Base-by-base conservation (phyloP, 2,113 vertebrate genomes). In the Spizaetus ornatus region DNA sequence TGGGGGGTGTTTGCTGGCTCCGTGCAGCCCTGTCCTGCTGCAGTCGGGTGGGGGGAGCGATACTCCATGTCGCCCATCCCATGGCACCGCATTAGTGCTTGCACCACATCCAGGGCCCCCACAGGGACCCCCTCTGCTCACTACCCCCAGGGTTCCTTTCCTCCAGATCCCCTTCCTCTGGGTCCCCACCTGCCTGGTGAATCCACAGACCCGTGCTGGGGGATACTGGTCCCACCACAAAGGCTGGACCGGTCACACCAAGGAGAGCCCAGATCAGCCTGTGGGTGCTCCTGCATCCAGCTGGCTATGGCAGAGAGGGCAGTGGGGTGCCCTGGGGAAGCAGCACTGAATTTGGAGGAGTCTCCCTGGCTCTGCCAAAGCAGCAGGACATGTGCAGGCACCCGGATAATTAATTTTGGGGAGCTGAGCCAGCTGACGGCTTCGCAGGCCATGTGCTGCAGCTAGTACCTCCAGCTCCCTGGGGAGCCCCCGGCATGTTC, bases 61-160 rank as follows among this genome's bases (percentile, higher is more conserved):
- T 32, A 56, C 40, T 42, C 40, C 7, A 0, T 38, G 22, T 25
- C 4, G 2, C 47, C 71, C 55, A 32, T 15, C 47, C 55, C 9
- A 0, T 7, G 14, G 45, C 61, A 89, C 17, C 0, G 0, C 3
- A 1, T 47, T n/a, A 16, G 25, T 5, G 3, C 45, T 61, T 42
- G 31, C 47, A 40, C 22, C 23, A 8, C 32, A 17, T 25, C 18
- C 52, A 61, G 29, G 52, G 31, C 8, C 32, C 55, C 17, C 0
- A 1, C 17, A 65, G 38, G 43, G 43, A 52, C 26, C 26, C 3
- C 26, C 45, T 11, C 18, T 1, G 3, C 27, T 38, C 3, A 0
- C 47, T 23, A 43, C 38, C 52, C 59, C 59, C 74, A 66, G 20
- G 6, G 6, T 21, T 9, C 16, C 11, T 29, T 36, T 58, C 43